Percentiles rank a stretch among this genome's conserved stretches.
phyloP scores from a whole-genome alignment of 2,888 invertebrate genomes.

The Sarcophaga caerulescens region DNA sequence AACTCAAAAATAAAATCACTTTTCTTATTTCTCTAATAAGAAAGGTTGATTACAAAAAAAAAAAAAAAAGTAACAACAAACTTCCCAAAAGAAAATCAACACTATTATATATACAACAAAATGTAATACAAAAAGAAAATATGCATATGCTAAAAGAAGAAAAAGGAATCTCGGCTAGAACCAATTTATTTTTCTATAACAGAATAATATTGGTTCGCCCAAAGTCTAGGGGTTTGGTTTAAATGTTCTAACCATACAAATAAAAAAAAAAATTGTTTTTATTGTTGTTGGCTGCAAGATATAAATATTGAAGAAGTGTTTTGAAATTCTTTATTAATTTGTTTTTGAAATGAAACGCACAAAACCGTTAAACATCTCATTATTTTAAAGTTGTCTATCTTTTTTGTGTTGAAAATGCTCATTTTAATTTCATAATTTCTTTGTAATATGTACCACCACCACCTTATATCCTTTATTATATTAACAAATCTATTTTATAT shows the following conservation, averaged over 20 bases:
- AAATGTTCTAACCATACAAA: slow-evolving; percentile 64
- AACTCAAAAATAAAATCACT: slow-evolving; percentile 36
- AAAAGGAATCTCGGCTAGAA: slow-evolving; percentile 30
- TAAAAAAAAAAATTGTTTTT: slow-evolving; percentile 51
- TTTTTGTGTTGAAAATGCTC: slow-evolving; percentile 31
- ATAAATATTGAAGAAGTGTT: slow-evolving; percentile 23
- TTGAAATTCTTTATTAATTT: slow-evolving; percentile 7
- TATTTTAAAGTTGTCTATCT: background rate
- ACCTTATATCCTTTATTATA: slow-evolving; percentile 45
- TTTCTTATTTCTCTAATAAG: slow-evolving; percentile 60
- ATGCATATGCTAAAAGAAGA: background rate
- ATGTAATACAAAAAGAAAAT: slow-evolving; percentile 18
- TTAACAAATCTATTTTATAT: slow-evolving; percentile 14
- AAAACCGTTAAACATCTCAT: slow-evolving; percentile 55
- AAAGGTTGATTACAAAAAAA: slow-evolving; percentile 40
- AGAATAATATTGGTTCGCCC: slow-evolving; percentile 63
- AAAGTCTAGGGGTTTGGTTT: slow-evolving; percentile 69
- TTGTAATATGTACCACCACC: slow-evolving; percentile 31
- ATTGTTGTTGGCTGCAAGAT: slow-evolving; percentile 65
- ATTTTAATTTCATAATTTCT: slow-evolving; percentile 48
- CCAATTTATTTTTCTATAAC: slow-evolving; percentile 62
- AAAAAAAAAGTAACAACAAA: slow-evolving; percentile 54
- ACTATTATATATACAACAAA: slow-evolving; percentile 2
- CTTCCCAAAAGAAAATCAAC: slow-evolving; percentile 53
- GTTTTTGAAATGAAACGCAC: slow-evolving; percentile 25